Base-by-base conservation (phyloP, 2,888 invertebrate species). In the Punctoribates punctum region DNA sequence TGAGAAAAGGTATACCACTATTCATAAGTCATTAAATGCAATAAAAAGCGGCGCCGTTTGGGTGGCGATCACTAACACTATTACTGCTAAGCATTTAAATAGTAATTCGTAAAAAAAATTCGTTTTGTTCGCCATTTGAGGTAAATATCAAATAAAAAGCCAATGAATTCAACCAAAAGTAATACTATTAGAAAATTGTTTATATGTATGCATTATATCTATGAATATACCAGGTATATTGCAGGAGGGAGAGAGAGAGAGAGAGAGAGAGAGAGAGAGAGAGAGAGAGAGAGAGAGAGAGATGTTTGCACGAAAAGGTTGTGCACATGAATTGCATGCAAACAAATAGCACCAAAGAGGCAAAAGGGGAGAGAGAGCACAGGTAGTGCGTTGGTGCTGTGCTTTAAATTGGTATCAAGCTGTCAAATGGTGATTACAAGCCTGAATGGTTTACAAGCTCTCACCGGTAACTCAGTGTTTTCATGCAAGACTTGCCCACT, bases 371-470 rank as follows among this genome's bases (percentile, higher is more conserved):
- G 60, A 23, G 60, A 60, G 60, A 60, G 60, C 60, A 60, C 60
- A 42, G 67, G 38, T 23, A 65, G 34, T 62, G 34, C 20, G 67
- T 42, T 27, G 15, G 20, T 20, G 42, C 67, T 20, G 9, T 42
- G 42, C 20, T 23, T 34, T 60, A 25, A 67, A 67, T 67, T 42
- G 67, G 67, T 34, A 67, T 42, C 38, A 67, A 67, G 67, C 67
- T 67, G 67, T 67, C 67, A 67, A 67, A 67, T 67, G 67, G 67
- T 67, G 67, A 67, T 67, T 67, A 67, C 67, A 67, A 67, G 67
- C 67, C 42, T 67, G 29, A 67, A 67, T 67, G 67, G 67, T 67
- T 67, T 67, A 67, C 67, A 42, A 67, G 67, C 67, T 42, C 67
- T 67, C 38, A 67, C 67, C 67, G 67, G 67, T 42, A 67, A 67